phyloP scores from a whole-genome alignment of 2,888 invertebrate species.

The Hyles lineata region DNA sequence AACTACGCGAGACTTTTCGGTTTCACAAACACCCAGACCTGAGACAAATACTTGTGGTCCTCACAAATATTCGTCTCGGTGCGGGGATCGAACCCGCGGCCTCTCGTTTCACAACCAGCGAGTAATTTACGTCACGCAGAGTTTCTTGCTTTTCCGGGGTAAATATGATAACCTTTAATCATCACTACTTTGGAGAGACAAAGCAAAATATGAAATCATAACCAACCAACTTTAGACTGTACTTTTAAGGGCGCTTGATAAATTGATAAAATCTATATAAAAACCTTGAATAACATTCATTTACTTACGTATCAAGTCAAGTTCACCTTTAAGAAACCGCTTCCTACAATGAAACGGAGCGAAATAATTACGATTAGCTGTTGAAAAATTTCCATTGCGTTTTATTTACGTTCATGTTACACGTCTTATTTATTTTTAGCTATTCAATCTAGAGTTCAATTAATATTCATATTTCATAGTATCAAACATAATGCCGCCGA shows the following conservation, averaged over 20 bases:
- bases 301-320: neutral
- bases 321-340: conserved; percentile 4
- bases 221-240: neutral
- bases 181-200: neutral
- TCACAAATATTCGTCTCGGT: no score
- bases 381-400: conserved; percentile 5
- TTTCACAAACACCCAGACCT: no score
- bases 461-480: no score
- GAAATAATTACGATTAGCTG: conserved; percentile 1
- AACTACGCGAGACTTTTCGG: no score
- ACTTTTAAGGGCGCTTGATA: neutral
- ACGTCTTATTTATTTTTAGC: neutral
- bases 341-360: conserved; percentile 1
- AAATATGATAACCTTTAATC: no score
- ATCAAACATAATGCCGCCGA: no score
- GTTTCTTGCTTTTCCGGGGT: no score
- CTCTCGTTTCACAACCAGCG: no score
- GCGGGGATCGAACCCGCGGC: no score
- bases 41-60: no score
- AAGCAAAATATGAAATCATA: neutral
- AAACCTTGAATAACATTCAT: neutral
- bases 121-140: no score
- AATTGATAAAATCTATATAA: neutral
- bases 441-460: neutral
- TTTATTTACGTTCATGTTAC: neutral